Evolutionary conservation across 2,113 vertebrate genomes (phyloP), one percentile per base, ranked within the genome.

Genomic region (Paraplagusia blochii): DNA sequence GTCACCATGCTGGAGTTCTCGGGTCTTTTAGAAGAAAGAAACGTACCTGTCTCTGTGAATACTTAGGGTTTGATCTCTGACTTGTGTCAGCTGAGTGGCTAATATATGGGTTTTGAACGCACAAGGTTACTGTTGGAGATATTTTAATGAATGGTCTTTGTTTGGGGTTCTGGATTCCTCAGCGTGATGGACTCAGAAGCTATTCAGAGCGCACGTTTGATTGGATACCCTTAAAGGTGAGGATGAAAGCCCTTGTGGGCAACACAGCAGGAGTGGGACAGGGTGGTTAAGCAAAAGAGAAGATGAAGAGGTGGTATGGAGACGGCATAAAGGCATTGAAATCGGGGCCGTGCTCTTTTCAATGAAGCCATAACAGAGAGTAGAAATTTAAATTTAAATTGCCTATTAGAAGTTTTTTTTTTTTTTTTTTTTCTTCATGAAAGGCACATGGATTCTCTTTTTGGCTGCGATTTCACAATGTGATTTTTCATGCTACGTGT

Each of bases 321-420:
- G 80, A 78, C 81, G 36, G 74, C 81, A 63, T 74, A 75, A 67
- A 72, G 66, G 73, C 72, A 84, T 88, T 87, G 81, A 81, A 85
- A 84, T 70, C 69, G 78, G 66, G 69, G 66, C 62, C 58, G 66
- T 75, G 85, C 81, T 82, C 85, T 83, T 88, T 87, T 87, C 85
- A 87, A 88, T 86, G 77, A 80, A 72, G 59, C 72, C 65, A 38
- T 87, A 84, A 85, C 70, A 74, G 77, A 85, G 55, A 78, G 83
- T 85, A 71, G 72, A 87, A 87, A 90, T 90, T 84, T 83, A 88
- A 88, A 90, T 91, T 84, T 84, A 91, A 91, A 90, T 91, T 85
- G 85, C 82, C 87, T 85, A 83, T 89, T 90, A 88, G 85, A 83
- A 29, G 3, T 29, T 29, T 4, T 29, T 29, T 29, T 29, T n/a